A percentile compares a stretch with the other conserved stretches of the same genome.
phyloP scores from a whole-genome alignment of 2,797 vertebrate genomes.

The Lithobates sylvaticus region DNA sequence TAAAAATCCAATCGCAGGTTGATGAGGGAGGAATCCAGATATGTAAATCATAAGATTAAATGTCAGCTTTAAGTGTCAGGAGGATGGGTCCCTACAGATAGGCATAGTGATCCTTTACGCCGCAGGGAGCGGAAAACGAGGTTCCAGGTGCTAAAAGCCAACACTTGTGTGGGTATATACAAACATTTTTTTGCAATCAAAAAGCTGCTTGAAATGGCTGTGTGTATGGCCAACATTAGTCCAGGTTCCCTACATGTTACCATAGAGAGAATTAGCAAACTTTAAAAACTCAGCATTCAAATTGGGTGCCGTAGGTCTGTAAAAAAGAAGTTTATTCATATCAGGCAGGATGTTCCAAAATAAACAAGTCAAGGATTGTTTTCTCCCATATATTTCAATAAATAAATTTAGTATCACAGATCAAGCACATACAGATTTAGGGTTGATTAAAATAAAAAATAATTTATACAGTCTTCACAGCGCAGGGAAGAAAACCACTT shows the following conservation, averaged over 20 bases:
- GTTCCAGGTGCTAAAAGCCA: no score
- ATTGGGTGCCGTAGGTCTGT: conserved; percentile 2
- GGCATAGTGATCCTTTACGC: no score
- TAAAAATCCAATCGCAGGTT: no score
- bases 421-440: conserved; percentile 66
- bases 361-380: conserved; percentile 22
- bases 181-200: no score
- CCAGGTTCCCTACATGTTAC: not conserved
- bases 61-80: no score
- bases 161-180: no score
- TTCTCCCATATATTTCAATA: conserved; percentile 66
- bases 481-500: conserved; percentile 54
- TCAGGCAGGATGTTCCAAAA: conserved; percentile 31
- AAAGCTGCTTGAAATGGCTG: not conserved
- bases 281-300: not conserved
- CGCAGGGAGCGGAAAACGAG: no score
- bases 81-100: no score
- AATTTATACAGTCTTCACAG: conserved; percentile 63
- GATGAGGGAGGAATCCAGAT: no score
- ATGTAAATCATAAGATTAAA: no score
- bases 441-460: conserved; percentile 69
- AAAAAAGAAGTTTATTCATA: conserved; percentile 49
- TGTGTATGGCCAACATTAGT: not conserved
- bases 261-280: not conserved
- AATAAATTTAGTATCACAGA: conserved; percentile 65